Evolutionary conservation across 23 tunicate genomes (phyloP).

Genomic region (Ciona savignyi): DNA sequence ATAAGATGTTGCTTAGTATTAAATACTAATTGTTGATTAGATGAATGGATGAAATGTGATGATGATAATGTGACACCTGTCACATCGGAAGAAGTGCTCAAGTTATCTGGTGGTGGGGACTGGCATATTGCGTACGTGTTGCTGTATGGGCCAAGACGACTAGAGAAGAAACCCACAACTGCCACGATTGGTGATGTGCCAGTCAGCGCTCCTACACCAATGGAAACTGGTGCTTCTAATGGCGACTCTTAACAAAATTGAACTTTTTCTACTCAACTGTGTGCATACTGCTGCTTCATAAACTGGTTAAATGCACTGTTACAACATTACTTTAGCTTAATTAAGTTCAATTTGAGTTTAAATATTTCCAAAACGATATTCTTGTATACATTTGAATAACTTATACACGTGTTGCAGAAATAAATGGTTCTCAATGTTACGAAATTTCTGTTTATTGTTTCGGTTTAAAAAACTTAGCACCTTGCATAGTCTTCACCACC

Average conservation of each 20-base stretch:
- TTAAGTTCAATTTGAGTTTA: background rate
- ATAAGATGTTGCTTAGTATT: too few species aligned
- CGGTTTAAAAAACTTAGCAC: background rate
- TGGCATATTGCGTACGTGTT: conserved; percentile 96
- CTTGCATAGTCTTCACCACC: background rate
- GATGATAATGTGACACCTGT: conserved; percentile 75
- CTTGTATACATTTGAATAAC: too few species aligned
- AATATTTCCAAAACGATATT: background rate
- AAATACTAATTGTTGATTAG: conserved; percentile 1
- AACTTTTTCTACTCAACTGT: too few species aligned
- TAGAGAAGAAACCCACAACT: conserved; percentile 14
- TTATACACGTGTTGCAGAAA: background rate
- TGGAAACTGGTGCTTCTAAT: conserved; percentile 62
- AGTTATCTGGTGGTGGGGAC: conserved; percentile 96
- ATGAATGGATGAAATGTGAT: conserved; percentile 98
- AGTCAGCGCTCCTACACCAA: conserved; percentile 25
- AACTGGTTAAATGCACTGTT: background rate
- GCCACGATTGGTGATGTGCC: conserved; percentile 9
- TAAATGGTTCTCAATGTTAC: too few species aligned
- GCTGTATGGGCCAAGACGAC: conserved; percentile 70
- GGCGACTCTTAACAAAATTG: conserved; percentile 16
- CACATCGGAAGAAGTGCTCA: conserved; percentile 74
- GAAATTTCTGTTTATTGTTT: background rate
- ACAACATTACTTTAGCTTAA: background rate
- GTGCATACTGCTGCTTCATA: too few species aligned